phyloP scores from a whole-genome alignment of 2,888 invertebrate genomes.

The Heliconius cydno region DNA sequence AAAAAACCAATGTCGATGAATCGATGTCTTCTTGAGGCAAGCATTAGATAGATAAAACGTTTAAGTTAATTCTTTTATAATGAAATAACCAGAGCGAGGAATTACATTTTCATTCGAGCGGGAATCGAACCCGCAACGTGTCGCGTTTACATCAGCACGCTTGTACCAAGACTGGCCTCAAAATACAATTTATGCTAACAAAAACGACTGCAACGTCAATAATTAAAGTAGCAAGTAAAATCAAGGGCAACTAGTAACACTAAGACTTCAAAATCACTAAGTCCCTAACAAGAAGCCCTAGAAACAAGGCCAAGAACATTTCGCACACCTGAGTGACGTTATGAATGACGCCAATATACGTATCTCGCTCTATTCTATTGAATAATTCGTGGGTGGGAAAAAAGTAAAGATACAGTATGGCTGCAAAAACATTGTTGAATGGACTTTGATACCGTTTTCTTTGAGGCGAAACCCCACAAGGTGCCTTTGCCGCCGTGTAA shows the following conservation, averaged over 20 bases:
- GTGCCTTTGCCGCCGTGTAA: conserved; percentile 10
- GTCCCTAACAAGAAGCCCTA: conserved; percentile 49
- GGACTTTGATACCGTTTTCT: conserved; percentile 34
- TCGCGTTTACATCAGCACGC: no score
- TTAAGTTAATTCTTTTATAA: no score
- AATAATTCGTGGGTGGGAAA: conserved; percentile 17
- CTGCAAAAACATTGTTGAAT: conserved; percentile 33
- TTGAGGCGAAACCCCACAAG: conserved; percentile 33
- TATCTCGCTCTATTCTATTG: conserved; percentile 31
- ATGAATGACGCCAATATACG: conserved; percentile 44
- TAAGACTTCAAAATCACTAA: conserved; percentile 32
- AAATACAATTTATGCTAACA: not conserved
- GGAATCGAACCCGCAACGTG: no score
- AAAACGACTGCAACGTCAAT: not conserved
- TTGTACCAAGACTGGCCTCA: not conserved
- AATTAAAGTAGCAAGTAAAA: conserved; percentile 9
- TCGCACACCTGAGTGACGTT: conserved; percentile 46
- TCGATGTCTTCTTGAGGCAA: no score
- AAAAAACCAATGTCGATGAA: no score
- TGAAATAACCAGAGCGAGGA: no score
- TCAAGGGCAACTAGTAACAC: conserved; percentile 14
- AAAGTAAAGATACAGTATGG: conserved; percentile 14
- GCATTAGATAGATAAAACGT: no score
- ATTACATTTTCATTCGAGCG: no score
- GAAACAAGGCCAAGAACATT: conserved; percentile 53